Conservation (phyloP, 2,888 invertebrate species). For the Dicyrtomina minuta region DNA sequence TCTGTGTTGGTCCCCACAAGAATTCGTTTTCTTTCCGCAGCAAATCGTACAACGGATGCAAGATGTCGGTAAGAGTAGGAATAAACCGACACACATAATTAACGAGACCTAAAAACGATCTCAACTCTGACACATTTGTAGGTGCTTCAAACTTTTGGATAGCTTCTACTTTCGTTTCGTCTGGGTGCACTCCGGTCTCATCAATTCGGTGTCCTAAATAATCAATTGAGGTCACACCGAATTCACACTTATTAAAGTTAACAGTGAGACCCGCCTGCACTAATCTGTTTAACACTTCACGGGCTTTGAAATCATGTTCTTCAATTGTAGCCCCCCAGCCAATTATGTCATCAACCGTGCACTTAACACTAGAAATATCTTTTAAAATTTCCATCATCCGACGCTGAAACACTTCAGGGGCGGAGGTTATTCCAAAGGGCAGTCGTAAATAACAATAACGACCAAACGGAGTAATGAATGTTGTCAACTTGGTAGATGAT, state of each 20-base stretch:
- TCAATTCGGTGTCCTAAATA: conserved; percentile 53
- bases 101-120: conserved; percentile 54
- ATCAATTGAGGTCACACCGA: conserved; percentile 46
- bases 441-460: too few relatives aligned
- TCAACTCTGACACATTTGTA: conserved; percentile 48
- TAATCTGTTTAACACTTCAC: conserved; percentile 14
- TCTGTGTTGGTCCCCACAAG: conserved; percentile 48
- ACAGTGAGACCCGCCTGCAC: conserved; percentile 9
- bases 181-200: conserved; percentile 54
- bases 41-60: conserved; percentile 54
- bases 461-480: conserved; percentile 53
- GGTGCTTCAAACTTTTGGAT: conserved; percentile 53
- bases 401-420: conserved; percentile 32
- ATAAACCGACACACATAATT: conserved; percentile 56
- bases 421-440: too few relatives aligned
- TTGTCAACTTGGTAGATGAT: conserved; percentile 39
- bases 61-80: conserved; percentile 51
- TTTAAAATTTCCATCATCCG: conserved; percentile 28
- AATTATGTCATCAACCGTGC: too few relatives aligned
- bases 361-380: conserved; percentile 33
- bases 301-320: conserved; percentile 22
- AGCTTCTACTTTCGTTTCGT: conserved; percentile 54
- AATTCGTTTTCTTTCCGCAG: conserved; percentile 53
- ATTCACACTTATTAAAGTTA: conserved; percentile 53
- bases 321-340: not conserved